These are phyloP conservation scores for Hypolimnas misippus DNA, from an alignment of 2,888 invertebrate genomes.

Conservation along the genomic window DNA sequence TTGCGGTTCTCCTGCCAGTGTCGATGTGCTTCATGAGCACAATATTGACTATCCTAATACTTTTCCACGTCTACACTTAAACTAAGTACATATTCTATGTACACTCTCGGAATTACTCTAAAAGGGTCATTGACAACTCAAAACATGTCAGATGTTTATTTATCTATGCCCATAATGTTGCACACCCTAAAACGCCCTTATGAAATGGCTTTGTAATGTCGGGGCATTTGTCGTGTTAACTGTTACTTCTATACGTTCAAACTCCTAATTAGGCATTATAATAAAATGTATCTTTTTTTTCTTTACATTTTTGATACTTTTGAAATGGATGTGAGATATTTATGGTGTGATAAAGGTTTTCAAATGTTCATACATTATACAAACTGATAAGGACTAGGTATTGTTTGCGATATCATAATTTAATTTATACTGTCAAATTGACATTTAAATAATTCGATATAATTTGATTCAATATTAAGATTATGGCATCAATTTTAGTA, in stretches of 20 bases:
- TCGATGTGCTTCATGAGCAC: conserved; percentile 90
- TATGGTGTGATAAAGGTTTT: neutral
- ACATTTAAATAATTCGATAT: neutral
- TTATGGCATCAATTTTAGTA: no score
- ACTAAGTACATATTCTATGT: neutral
- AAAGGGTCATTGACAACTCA: conserved; percentile 3
- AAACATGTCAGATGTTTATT: neutral
- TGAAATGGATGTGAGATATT: neutral
- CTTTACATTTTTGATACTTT: conserved; percentile 5
- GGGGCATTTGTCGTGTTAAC: neutral
- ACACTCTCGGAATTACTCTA: conserved; percentile 15
- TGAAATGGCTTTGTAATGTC: neutral
- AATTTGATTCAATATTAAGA: neutral
- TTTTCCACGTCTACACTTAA: conserved; percentile 86
- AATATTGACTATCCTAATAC: conserved; percentile 88
- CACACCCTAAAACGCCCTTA: neutral
- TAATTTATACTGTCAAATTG: neutral
- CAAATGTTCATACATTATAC: no score
- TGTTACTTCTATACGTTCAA: neutral
- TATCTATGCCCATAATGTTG: neutral
- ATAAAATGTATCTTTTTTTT: neutral
- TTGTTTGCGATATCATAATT: no score
- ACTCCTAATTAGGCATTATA: neutral
- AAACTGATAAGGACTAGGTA: no score
- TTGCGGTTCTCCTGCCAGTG: conserved; percentile 88